Conservation (phyloP, 2,888 invertebrate species). For the Melanchra persicariae region DNA sequence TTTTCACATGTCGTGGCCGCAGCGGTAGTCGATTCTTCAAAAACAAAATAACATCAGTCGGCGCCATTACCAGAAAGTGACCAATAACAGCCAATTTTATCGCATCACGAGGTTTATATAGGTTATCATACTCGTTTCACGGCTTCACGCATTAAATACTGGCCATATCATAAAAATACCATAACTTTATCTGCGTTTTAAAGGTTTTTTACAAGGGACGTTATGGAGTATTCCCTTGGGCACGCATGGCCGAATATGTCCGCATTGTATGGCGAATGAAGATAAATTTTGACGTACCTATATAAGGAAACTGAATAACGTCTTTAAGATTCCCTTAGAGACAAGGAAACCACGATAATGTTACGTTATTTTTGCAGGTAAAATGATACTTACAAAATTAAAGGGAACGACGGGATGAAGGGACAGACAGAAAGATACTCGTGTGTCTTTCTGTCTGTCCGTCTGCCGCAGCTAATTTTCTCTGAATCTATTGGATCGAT, state of each 20-base stretch:
- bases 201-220: constrained; percentile 59
- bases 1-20: too few species aligned
- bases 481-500: too few species aligned
- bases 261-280: constrained; percentile 40
- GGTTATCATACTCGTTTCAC: constrained; percentile 51
- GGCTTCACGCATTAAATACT: constrained; percentile 51
- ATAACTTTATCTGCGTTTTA: constrained; percentile 60
- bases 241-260: constrained; percentile 25
- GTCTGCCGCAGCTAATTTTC: too few species aligned
- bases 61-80: not conserved
- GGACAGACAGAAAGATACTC: too few species aligned
- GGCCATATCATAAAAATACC: constrained; percentile 52
- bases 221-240: constrained; percentile 50
- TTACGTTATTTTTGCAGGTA: not conserved
- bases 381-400: not conserved
- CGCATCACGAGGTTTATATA: constrained; percentile 36
- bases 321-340: constrained; percentile 10
- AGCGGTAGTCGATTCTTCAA: too few species aligned
- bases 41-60: not conserved
- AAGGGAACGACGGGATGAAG: too few species aligned
- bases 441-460: too few species aligned
- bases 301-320: constrained; percentile 9
- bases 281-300: constrained; percentile 24
- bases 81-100: constrained; percentile 16
- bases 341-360: not conserved